Evolutionary conservation across 2,113 vertebrate genomes (phyloP), one percentile per base, ranked within the genome.

Genomic region (Microcebus murinus): DNA sequence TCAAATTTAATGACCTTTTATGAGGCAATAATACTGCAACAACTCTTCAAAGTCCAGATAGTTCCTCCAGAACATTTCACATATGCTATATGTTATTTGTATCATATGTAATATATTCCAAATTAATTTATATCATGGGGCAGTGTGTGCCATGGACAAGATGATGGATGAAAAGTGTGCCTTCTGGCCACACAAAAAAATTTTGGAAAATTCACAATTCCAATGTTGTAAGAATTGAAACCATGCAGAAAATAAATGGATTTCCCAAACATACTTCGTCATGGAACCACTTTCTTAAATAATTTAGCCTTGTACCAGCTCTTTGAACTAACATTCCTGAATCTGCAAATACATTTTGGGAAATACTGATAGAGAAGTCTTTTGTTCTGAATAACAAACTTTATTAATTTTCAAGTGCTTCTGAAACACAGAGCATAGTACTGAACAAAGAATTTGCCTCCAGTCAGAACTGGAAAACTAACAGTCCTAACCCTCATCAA

Each of bases 291-390:
- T 67, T 89, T 42, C 90, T 63, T 81, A 87, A 93, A 42, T 94
- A 81, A 50, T 15, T 82, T 27, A 88, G 9, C 77, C 76, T 77
- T 31, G 1, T 50, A 61, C 9, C 83, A 85, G 39, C 48, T 27
- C 80, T 86, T 63, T 45, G 59, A 86, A 71, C 21, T 89, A 79
- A 63, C 0, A 29, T 57, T 83, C 59, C 71, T 95, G 59, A 23
- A 93, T n/a, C 95, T 90, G 39, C 34, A 97, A 95, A 96, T 23
- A 85, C 39, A 91, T n/a, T 87, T 95, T 65, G 12, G 85, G 21
- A 90, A 95, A 92, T 76, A 15, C 4, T 81, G 23, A 42, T 48
- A 63, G 55, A 50, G 45, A 85, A 45, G n/a, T 13, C 12, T 93
- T 81, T 83, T 92, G 27, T 74, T 76, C 70, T 50, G 18, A 87